These are phyloP conservation scores for Labia minor DNA, from an alignment of 2,888 invertebrate genomes.

Conservation along the genomic window DNA sequence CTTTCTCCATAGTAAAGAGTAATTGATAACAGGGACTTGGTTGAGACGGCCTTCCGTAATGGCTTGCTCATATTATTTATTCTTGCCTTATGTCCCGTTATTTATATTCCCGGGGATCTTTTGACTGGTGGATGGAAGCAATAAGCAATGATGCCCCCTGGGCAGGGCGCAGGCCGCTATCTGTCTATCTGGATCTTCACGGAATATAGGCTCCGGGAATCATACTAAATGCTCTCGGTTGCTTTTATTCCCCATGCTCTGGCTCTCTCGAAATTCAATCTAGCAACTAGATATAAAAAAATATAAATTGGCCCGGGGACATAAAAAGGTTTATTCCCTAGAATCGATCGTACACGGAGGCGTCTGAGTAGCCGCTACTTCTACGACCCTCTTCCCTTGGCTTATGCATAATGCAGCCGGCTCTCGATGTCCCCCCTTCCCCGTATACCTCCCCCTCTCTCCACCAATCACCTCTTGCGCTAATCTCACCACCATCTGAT, in stretches of 20 bases:
- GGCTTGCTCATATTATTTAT: conserved; percentile 7
- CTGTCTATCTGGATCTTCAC: conserved; percentile 8
- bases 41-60: neutral
- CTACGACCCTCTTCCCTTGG: neutral
- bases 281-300: conserved; percentile 13
- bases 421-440: neutral
- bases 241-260: conserved; percentile 13
- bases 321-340: neutral
- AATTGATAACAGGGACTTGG: conserved; percentile 7
- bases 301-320: conserved; percentile 13
- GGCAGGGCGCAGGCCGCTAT: neutral
- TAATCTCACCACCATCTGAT: neutral
- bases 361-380: conserved; percentile 13
- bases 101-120: conserved; percentile 5
- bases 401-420: conserved; percentile 2
- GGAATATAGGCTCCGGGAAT: conserved; percentile 8
- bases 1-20: neutral
- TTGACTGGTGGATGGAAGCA: conserved; percentile 3
- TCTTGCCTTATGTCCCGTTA: conserved; percentile 1
- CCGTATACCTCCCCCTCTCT: too few species aligned
- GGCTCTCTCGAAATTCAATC: conserved; percentile 5
- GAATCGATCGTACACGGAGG: conserved; percentile 8
- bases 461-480: too few species aligned
- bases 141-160: conserved; percentile 13
- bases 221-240: conserved; percentile 8